These are phyloP conservation scores for Lepidochrysops patricia DNA, from an alignment of 2,888 invertebrate genomes.

Conservation along the genomic window DNA sequence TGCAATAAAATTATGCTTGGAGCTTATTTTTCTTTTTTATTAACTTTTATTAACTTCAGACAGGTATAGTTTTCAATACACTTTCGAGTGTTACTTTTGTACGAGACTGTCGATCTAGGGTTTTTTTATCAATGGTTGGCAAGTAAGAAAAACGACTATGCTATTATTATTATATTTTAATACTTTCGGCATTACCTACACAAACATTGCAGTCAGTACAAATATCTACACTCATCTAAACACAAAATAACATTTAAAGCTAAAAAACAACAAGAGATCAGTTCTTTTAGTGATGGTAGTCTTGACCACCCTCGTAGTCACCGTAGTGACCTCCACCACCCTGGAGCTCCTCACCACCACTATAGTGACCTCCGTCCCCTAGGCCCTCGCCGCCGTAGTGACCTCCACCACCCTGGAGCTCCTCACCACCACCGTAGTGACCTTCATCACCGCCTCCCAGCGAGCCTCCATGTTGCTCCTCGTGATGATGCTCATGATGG, in stretches of 20 bases:
- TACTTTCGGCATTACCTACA: conserved; percentile 68
- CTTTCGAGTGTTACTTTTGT: too few relatives aligned
- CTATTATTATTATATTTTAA: conserved; percentile 40
- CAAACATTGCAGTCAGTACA: conserved; percentile 42
- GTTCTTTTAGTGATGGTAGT: conserved; percentile 65
- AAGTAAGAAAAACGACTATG: neutral
- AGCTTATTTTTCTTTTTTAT: too few relatives aligned
- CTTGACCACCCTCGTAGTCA: conserved; percentile 38
- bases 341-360: conserved; percentile 25
- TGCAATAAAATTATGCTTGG: too few relatives aligned
- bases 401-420: conserved; percentile 28
- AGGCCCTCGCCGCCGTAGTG: conserved; percentile 31
- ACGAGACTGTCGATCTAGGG: too few relatives aligned
- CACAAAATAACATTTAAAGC: conserved; percentile 69
- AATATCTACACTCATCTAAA: conserved; percentile 49
- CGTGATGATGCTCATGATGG: conserved; percentile 45
- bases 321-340: conserved; percentile 26
- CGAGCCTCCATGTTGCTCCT: conserved; percentile 27
- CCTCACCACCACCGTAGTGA: conserved; percentile 31
- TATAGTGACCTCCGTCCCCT: conserved; percentile 22
- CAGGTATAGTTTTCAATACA: too few relatives aligned
- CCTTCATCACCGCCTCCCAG: conserved; percentile 24
- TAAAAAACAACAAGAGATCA: conserved; percentile 64
- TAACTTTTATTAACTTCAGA: too few relatives aligned
- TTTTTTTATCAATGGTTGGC: too few relatives aligned